phyloP scores from a whole-genome alignment of 2,888 invertebrate species.

The Apodemia hepburni region DNA sequence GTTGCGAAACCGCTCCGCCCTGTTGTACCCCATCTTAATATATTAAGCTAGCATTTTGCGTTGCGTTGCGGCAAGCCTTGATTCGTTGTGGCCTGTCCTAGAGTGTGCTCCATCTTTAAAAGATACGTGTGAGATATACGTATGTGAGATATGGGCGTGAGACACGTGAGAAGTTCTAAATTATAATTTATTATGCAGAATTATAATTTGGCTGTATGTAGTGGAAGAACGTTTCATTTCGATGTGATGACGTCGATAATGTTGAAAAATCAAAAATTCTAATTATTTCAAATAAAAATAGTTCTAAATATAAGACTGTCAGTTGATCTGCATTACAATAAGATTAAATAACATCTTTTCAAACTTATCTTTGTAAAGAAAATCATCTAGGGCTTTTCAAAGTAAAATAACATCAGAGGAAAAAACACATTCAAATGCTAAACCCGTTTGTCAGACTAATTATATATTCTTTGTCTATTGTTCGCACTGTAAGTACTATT shows the following conservation, averaged over 20 bases:
- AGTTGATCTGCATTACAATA: conserved; percentile 48
- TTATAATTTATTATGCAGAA: no score
- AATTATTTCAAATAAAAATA: background rate
- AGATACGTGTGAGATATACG: no score
- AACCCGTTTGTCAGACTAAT: background rate
- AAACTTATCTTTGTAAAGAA: conserved; percentile 41
- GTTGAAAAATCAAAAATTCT: background rate
- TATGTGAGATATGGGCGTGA: no score
- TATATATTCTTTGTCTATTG: conserved; percentile 12
- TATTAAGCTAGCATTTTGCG: no score
- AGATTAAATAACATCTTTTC: conserved; percentile 49
- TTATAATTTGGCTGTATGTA: no score
- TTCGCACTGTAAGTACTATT: background rate
- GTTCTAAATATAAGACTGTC: conserved; percentile 36
- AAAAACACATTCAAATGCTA: conserved; percentile 10
- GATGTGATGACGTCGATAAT: background rate
- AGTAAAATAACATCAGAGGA: background rate
- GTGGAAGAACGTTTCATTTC: no score
- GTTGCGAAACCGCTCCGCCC: no score
- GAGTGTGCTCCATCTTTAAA: no score
- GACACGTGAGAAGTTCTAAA: no score
- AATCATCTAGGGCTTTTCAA: conserved; percentile 1
- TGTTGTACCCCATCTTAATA: no score
- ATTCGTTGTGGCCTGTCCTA: no score
- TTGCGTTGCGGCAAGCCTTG: no score